phyloP scores from a whole-genome alignment of 2,113 vertebrate genomes.

The Grammomys surdaster region DNA sequence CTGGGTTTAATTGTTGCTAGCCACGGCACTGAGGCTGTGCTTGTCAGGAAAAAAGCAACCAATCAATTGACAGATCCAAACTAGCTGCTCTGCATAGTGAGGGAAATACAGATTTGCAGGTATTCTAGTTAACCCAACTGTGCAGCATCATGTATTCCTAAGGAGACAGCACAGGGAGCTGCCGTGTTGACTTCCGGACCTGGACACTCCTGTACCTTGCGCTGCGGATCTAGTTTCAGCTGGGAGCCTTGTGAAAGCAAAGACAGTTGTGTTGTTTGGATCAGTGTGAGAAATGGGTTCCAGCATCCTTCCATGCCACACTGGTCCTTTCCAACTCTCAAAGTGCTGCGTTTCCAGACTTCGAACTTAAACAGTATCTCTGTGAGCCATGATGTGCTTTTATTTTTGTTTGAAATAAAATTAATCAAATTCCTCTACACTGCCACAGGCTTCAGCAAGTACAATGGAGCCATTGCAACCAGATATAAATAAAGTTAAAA shows the following conservation, averaged over 20 bases:
- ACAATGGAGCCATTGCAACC: constrained; percentile 43
- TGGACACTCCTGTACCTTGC: background rate
- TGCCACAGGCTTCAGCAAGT: constrained; percentile 38
- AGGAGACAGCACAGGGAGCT: background rate
- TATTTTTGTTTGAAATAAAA: constrained; percentile 74
- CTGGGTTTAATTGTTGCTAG: background rate
- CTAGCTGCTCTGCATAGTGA: background rate
- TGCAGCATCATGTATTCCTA: background rate
- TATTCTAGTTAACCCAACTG: background rate
- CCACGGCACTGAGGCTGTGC: background rate
- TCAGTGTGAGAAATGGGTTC: constrained; percentile 3
- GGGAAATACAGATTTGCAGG: constrained; percentile 4
- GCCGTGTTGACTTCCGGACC: background rate
- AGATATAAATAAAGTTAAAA: constrained; percentile 58
- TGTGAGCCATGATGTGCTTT: background rate
- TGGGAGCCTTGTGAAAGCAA: constrained; percentile 38
- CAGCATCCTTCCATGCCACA: constrained; percentile 44
- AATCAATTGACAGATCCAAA: constrained; percentile 40
- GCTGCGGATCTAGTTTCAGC: constrained; percentile 10
- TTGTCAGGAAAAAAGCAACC: background rate
- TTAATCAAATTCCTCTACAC: constrained; percentile 55
- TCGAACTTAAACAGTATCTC: constrained; percentile 10
- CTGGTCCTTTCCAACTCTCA: constrained; percentile 1
- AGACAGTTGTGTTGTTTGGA: constrained; percentile 44
- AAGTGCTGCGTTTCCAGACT: constrained; percentile 49